These are phyloP conservation scores for Campoletis raptor DNA, from an alignment of 2,888 invertebrate genomes.

Conservation along the genomic window DNA sequence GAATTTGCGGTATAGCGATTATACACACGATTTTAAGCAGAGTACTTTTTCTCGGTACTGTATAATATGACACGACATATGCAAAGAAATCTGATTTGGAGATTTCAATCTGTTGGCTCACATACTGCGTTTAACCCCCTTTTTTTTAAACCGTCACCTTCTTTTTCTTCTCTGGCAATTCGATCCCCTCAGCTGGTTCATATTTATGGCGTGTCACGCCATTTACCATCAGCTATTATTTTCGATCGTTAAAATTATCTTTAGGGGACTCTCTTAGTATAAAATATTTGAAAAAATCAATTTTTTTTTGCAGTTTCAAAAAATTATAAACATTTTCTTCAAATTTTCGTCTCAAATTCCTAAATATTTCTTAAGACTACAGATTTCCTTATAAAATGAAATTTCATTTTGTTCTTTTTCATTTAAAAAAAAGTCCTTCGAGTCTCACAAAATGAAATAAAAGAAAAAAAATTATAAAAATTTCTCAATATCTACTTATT, in stretches of 20 bases:
- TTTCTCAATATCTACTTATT: no score
- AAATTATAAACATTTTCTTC: no score
- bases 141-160: constrained; percentile 2
- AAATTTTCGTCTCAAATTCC: no score
- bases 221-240: constrained; percentile 34
- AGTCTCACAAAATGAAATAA: no score
- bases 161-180: not conserved
- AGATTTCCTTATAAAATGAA: no score
- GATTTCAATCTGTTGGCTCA: constrained; percentile 42
- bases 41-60: constrained; percentile 16
- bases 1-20: constrained; percentile 5
- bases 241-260: constrained; percentile 43
- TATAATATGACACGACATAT: constrained; percentile 44
- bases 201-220: not conserved
- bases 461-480: no score
- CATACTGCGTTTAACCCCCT: constrained; percentile 34
- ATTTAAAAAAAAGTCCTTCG: no score
- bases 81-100: constrained; percentile 43
- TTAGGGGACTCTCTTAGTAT: no score
- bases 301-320: no score
- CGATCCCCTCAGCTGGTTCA: not conserved
- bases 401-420: no score
- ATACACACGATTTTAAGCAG: not conserved
- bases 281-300: no score
- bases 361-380: no score